Conservation (phyloP, 2,113 vertebrate genomes). For the Malurus alboscapulatus region DNA sequence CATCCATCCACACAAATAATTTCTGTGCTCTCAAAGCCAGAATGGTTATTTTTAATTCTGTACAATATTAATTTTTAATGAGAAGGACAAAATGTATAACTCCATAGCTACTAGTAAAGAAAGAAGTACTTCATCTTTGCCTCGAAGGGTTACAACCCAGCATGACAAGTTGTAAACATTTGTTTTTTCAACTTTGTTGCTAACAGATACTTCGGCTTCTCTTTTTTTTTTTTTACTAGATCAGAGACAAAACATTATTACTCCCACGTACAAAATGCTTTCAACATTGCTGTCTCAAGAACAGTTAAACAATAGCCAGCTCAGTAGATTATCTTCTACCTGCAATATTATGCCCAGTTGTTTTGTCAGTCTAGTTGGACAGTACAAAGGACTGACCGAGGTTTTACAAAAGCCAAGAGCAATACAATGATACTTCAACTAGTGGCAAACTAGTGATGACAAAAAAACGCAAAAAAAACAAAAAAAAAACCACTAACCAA, state of each 20-base stretch:
- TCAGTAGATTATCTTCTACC: not conserved
- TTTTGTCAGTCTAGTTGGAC: not conserved
- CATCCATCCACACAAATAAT: not conserved
- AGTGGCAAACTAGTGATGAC: not conserved
- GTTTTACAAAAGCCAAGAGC: not conserved
- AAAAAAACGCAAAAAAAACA: not conserved
- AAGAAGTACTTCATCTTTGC: not conserved
- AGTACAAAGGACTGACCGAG: not conserved
- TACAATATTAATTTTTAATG: not conserved
- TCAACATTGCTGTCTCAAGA: not conserved
- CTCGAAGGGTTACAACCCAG: not conserved
- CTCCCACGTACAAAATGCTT: not conserved
- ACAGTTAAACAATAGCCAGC: not conserved
- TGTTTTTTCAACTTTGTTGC: not conserved
- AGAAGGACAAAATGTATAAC: not conserved
- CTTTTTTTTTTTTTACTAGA: not conserved
- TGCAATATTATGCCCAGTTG: not conserved
- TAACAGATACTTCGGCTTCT: not conserved
- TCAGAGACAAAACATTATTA: not conserved
- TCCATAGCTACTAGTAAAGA: not conserved
- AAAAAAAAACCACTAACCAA: not conserved
- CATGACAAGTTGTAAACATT: not conserved
- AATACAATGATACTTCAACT: not conserved
- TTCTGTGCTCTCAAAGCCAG: not conserved
- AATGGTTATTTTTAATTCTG: not conserved